These are phyloP conservation scores for Poecilia gillii DNA, from an alignment of 2,797 vertebrate genomes.

Conservation along the genomic window DNA sequence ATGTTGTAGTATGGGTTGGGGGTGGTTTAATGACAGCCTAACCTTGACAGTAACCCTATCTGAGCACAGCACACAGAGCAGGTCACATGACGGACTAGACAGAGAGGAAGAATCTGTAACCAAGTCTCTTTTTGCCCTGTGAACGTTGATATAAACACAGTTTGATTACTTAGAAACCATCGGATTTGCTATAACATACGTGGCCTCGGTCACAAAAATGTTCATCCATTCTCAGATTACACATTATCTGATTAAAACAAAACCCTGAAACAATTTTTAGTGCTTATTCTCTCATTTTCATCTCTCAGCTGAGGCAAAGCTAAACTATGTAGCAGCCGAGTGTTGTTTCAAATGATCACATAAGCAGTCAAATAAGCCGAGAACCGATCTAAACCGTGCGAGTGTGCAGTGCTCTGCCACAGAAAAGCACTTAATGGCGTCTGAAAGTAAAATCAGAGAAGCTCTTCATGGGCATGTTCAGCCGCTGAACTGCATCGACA, in stretches of 20 bases:
- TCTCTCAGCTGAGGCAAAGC: background rate
- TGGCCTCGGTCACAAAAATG: background rate
- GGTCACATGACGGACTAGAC: background rate
- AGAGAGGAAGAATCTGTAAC: background rate
- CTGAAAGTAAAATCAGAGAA: constrained; percentile 40
- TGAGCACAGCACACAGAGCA: background rate
- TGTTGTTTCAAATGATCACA: constrained; percentile 9
- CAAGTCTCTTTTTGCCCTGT: background rate
- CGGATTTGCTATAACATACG: background rate
- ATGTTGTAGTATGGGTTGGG: background rate
- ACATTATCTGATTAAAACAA: background rate
- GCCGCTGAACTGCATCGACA: constrained; percentile 45
- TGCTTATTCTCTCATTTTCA: constrained; percentile 16
- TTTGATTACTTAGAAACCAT: background rate
- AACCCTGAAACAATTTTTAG: background rate
- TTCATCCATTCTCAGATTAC: background rate
- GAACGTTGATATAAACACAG: background rate
- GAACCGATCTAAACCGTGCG: constrained; percentile 14
- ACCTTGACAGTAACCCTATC: background rate
- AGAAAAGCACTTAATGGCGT: constrained; percentile 40
- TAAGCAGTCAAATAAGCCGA: constrained; percentile 31
- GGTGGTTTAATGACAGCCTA: background rate
- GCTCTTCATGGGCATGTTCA: constrained; percentile 47
- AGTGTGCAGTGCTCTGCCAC: constrained; percentile 9
- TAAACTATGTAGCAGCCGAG: constrained; percentile 19